These are phyloP conservation scores for Neuroscelio doddi DNA, from an alignment of 2,888 invertebrate genomes.

Conservation along the genomic window DNA sequence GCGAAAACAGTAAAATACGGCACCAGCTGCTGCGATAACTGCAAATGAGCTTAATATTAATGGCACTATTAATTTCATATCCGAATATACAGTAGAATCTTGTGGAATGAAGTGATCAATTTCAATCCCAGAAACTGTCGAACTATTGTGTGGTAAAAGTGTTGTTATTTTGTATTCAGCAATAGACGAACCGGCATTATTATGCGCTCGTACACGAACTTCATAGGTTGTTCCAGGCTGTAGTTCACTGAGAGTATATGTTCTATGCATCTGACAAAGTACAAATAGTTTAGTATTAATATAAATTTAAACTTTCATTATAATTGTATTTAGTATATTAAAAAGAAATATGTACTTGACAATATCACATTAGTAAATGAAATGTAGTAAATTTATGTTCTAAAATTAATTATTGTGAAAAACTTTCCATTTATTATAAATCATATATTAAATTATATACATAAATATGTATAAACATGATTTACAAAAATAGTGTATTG, in stretches of 20 bases:
- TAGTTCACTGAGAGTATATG: slow-evolving; percentile 85
- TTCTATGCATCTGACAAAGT: slow-evolving; percentile 76
- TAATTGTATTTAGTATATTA: no score
- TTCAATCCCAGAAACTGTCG: slow-evolving; percentile 62
- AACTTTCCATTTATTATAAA: no score
- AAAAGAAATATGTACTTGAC: no score
- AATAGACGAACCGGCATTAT: slow-evolving; percentile 89
- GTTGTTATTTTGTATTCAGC: slow-evolving; percentile 91
- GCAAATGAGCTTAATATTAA: slow-evolving; percentile 67
- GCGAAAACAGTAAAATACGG: slow-evolving; percentile 70
- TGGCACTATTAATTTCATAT: slow-evolving; percentile 68
- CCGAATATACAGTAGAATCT: slow-evolving; percentile 66
- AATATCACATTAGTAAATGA: no score
- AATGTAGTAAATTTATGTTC: no score
- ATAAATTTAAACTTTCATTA: no score
- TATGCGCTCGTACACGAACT: slow-evolving; percentile 79
- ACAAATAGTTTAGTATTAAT: background rate
- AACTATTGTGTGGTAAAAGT: slow-evolving; percentile 85
- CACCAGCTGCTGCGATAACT: slow-evolving; percentile 68
- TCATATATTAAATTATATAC: no score
- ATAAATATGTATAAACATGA: no score
- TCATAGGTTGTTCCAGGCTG: slow-evolving; percentile 77
- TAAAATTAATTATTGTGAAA: no score
- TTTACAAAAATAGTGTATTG: no score
- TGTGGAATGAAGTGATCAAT: slow-evolving; percentile 68